phyloP scores from a whole-genome alignment of 1,140 invertebrate species.

The Gerris buenoi region DNA sequence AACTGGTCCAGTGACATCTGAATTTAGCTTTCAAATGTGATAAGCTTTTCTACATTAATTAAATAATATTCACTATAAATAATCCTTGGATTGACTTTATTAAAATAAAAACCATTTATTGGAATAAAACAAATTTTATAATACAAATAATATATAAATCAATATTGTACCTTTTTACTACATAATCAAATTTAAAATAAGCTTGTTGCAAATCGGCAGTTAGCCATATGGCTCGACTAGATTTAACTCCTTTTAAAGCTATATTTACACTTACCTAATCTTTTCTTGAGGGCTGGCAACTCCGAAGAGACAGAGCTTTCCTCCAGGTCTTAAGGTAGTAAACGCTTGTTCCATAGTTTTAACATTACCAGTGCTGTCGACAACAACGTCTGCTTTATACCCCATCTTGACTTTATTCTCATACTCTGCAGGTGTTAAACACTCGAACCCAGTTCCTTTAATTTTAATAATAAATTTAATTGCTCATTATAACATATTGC shows the following conservation, averaged over 20 bases:
- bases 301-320: conserved; percentile 40
- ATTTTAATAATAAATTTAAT: no score
- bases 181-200: no score
- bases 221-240: not conserved
- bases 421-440: conserved; percentile 36
- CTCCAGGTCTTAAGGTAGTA: conserved; percentile 32
- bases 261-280: conserved; percentile 9
- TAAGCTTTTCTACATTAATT: no score
- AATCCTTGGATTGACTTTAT: no score
- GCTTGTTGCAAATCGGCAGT: no score
- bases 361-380: conserved; percentile 49
- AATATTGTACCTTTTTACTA: no score
- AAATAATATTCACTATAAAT: no score
- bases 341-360: conserved; percentile 38
- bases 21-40: no score
- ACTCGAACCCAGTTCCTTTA: conserved; percentile 41
- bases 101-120: not conserved
- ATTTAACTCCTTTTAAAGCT: not conserved
- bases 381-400: conserved; percentile 39
- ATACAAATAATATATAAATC: no score
- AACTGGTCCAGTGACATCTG: no score
- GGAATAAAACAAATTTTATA: not conserved
- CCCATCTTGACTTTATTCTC: conserved; percentile 24
- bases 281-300: conserved; percentile 32
- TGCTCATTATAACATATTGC: no score